phyloP scores from a whole-genome alignment of 2,888 invertebrate species.

The Trichacis sp. region DNA sequence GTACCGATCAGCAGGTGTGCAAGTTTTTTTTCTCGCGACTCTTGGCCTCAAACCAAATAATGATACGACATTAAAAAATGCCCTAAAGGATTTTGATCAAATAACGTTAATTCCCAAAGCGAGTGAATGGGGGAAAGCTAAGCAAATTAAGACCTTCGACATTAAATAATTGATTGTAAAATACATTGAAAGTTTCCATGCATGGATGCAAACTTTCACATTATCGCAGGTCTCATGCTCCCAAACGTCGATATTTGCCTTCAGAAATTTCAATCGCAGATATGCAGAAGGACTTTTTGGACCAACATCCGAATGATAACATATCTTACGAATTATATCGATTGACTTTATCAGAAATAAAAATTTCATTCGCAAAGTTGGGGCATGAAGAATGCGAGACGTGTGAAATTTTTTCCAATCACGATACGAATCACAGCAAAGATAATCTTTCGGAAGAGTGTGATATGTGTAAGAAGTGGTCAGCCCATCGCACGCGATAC shows the following conservation, averaged over 20 bases:
- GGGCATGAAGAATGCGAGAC: constrained; percentile 17
- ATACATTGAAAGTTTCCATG: constrained; percentile 19
- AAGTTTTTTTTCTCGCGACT: too few species aligned
- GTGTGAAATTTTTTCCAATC: constrained; percentile 7
- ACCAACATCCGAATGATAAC: constrained; percentile 11
- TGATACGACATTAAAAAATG: neutral
- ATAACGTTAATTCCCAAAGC: constrained; percentile 4
- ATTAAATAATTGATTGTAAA: neutral
- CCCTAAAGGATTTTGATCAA: neutral
- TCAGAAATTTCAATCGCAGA: constrained; percentile 17
- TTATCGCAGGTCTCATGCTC: constrained; percentile 16
- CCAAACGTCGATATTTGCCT: constrained; percentile 23
- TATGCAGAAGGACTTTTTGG: constrained; percentile 25
- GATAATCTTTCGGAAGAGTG: constrained; percentile 5
- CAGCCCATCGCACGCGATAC: constrained; percentile 3
- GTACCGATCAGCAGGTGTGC: too few species aligned
- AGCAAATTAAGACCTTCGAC: neutral
- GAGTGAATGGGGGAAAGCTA: constrained; percentile 8
- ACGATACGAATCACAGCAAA: constrained; percentile 10
- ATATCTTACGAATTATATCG: constrained; percentile 20
- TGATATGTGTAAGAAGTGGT: constrained; percentile 16
- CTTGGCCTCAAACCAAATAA: too few species aligned
- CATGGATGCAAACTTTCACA: constrained; percentile 24
- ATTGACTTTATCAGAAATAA: constrained; percentile 7
- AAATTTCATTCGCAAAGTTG: constrained; percentile 17